These are phyloP conservation scores for Folsomia candida DNA, from an alignment of 2,888 invertebrate genomes.

Conservation along the genomic window DNA sequence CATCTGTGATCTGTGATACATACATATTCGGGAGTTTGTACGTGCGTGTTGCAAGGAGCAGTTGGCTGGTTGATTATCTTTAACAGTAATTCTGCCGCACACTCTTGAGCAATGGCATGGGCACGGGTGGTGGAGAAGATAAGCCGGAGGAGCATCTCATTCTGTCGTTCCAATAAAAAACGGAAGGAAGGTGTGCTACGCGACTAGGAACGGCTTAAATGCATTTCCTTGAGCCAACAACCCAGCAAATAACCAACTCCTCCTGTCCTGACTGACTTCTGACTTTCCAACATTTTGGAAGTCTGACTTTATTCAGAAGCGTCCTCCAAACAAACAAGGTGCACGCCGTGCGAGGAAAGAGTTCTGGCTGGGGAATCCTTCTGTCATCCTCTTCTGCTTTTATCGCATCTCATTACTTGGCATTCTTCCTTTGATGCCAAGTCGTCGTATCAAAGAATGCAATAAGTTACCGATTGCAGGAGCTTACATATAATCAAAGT, in stretches of 20 bases:
- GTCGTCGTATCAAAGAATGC: neutral
- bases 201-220: neutral
- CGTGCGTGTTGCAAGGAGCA: neutral
- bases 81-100: neutral
- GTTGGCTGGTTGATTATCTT: neutral
- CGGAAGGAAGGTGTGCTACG: neutral
- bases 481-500: neutral
- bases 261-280: neutral
- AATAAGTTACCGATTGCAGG: neutral
- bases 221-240: neutral
- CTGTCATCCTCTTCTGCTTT: neutral
- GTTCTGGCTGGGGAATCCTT: neutral
- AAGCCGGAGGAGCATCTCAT: neutral
- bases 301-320: neutral
- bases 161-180: neutral
- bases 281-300: neutral
- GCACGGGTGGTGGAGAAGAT: too few species aligned
- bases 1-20: neutral
- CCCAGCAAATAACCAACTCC: neutral
- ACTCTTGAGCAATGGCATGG: neutral
- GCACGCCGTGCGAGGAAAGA: neutral
- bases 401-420: slow-evolving; percentile 4
- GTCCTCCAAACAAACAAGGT: neutral
- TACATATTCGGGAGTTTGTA: neutral
- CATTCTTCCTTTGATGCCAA: neutral